Percentiles rank a stretch among this genome's conserved stretches.
Conservation (phyloP, 2,113 vertebrate genomes). For the Meles meles region DNA sequence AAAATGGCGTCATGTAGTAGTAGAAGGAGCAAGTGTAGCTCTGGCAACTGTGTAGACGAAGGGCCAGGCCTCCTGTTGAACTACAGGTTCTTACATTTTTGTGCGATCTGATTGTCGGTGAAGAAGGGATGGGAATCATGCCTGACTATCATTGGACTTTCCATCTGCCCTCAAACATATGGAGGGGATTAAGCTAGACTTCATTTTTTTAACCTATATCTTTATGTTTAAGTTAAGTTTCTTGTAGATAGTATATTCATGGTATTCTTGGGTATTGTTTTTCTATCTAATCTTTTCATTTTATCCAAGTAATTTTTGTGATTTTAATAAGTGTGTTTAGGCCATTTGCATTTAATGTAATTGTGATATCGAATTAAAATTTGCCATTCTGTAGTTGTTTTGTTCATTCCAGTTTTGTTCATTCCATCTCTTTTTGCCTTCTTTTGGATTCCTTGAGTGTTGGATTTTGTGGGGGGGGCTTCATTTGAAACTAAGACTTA, state of each 20-base stretch:
- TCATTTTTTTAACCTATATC: neutral
- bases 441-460: neutral
- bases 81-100: neutral
- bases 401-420: neutral
- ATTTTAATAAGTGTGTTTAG: neutral
- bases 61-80: neutral
- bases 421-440: neutral
- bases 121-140: neutral
- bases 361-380: neutral
- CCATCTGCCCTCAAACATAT: neutral
- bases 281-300: neutral
- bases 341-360: neutral
- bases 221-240: slow-evolving; percentile 21
- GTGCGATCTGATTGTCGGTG: neutral
- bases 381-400: neutral
- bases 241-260: neutral
- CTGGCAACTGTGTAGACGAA: neutral
- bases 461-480: neutral
- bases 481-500: neutral
- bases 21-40: neutral
- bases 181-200: neutral
- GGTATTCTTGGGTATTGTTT: neutral
- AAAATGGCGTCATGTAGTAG: neutral
- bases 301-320: neutral
- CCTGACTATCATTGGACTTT: neutral